Percentiles rank a stretch among this genome's conserved stretches.
These are phyloP conservation scores for Paramacrobiotus metropolitanus DNA, from an alignment of 1,140 invertebrate genomes.

Conservation along the genomic window DNA sequence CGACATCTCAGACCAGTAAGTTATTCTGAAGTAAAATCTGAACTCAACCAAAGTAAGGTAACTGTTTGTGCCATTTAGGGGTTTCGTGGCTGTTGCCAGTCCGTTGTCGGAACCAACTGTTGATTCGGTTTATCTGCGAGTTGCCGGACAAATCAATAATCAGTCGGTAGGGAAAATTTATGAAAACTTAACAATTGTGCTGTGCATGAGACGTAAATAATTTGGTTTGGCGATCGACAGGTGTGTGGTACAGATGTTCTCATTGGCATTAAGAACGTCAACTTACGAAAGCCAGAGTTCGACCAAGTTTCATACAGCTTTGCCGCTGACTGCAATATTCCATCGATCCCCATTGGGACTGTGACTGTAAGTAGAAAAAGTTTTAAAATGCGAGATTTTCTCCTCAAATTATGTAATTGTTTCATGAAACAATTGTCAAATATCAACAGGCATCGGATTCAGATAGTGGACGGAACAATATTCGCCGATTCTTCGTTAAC, in stretches of 20 bases:
- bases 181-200: neutral
- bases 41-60: too few relatives aligned
- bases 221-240: neutral
- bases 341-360: neutral
- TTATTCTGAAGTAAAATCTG: neutral
- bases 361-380: neutral
- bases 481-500: neutral
- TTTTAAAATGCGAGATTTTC: neutral
- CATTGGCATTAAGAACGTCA: neutral
- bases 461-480: neutral
- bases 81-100: neutral
- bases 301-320: neutral
- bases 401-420: neutral
- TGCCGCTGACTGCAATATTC: neutral
- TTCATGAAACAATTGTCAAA: neutral
- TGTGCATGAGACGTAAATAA: neutral
- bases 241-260: neutral
- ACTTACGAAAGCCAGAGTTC: neutral
- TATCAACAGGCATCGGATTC: constrained; percentile 1
- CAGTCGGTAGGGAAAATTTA: neutral
- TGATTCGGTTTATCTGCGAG: neutral
- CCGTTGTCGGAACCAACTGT: neutral
- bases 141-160: neutral
- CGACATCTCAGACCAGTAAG: neutral
- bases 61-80: neutral